Evolutionary conservation across 1,140 invertebrate genomes (phyloP).

Genomic region (Macrobrachium rosenbergii): DNA sequence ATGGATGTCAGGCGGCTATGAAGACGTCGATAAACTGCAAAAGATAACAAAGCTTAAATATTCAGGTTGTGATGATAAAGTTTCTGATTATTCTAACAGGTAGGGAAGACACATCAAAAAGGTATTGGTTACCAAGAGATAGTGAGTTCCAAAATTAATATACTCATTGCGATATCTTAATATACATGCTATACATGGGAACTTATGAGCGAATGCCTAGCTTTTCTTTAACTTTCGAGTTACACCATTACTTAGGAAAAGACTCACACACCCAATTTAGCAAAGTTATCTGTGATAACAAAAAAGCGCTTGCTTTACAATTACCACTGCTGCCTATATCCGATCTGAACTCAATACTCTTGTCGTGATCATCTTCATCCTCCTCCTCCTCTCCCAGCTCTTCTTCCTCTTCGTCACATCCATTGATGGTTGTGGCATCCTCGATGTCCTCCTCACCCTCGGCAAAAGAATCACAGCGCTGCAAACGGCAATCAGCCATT

Average conservation of each 20-base stretch:
- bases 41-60: not conserved
- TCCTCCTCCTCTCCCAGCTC: slow-evolving; percentile 68
- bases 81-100: not conserved
- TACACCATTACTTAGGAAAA: too few species aligned
- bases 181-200: too few species aligned
- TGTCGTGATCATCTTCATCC: slow-evolving; percentile 61
- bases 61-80: not conserved
- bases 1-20: slow-evolving; percentile 51
- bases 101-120: not conserved
- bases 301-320: not conserved
- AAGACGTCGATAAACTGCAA: slow-evolving; percentile 55
- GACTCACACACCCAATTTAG: too few species aligned
- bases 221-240: too few species aligned
- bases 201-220: too few species aligned
- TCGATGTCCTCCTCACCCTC: slow-evolving; percentile 72
- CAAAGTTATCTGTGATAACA: not conserved
- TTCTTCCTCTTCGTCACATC: slow-evolving; percentile 61
- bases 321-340: slow-evolving; percentile 63
- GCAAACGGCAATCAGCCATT: not conserved
- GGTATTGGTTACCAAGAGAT: too few species aligned
- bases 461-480: slow-evolving; percentile 68
- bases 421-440: slow-evolving; percentile 67
- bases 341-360: slow-evolving; percentile 64
- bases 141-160: too few species aligned
- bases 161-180: too few species aligned